phyloP scores from a whole-genome alignment of 1,140 invertebrate genomes.

The Patella vulgata region DNA sequence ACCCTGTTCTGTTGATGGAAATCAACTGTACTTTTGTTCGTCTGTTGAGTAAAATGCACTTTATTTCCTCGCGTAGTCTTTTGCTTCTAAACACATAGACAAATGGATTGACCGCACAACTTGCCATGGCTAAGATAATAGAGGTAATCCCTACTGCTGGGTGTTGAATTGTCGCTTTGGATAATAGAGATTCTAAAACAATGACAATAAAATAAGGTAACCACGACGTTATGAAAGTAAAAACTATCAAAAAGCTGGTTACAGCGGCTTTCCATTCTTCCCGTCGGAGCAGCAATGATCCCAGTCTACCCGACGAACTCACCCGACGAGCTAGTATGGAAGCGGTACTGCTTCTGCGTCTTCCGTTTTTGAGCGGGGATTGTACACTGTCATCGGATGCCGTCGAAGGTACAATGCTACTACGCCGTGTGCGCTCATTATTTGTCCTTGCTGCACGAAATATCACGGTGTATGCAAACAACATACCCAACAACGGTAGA shows the following conservation, averaged over 20 bases:
- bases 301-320: constrained; percentile 52
- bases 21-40: no score
- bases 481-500: constrained; percentile 75
- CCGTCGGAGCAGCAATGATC: constrained; percentile 58
- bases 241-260: constrained; percentile 70
- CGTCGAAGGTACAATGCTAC: constrained; percentile 68
- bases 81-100: constrained; percentile 72
- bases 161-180: no score
- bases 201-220: constrained; percentile 69
- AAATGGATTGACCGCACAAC: constrained; percentile 69
- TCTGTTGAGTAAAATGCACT: constrained; percentile 30
- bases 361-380: constrained; percentile 36
- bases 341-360: constrained; percentile 56
- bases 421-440: constrained; percentile 76
- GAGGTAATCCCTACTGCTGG: constrained; percentile 47
- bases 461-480: constrained; percentile 78
- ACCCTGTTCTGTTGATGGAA: no score
- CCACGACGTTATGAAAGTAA: constrained; percentile 71
- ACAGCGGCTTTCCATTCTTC: constrained; percentile 72
- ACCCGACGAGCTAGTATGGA: constrained; percentile 45
- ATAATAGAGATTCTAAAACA: constrained; percentile 45
- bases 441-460: constrained; percentile 78
- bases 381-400: constrained; percentile 26
- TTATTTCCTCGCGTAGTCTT: constrained; percentile 59
- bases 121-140: constrained; percentile 59